Percentiles rank a stretch among this genome's conserved stretches.
Evolutionary conservation across 2,113 vertebrate genomes (phyloP).

Genomic region (Caretta caretta): DNA sequence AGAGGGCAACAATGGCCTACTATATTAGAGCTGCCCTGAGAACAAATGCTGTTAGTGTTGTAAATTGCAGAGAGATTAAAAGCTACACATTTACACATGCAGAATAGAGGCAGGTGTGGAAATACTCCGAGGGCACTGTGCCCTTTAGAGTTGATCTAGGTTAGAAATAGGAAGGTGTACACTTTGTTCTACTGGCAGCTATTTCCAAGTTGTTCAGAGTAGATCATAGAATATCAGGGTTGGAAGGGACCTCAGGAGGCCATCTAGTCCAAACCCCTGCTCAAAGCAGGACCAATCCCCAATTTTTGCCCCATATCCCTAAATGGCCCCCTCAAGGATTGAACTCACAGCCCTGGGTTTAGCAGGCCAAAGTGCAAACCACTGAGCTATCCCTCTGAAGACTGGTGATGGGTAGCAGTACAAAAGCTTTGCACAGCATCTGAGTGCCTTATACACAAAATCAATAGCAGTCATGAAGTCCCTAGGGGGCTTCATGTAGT

Average conservation of each 20-base stretch:
- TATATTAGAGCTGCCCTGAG: neutral
- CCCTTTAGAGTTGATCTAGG: conserved; percentile 63
- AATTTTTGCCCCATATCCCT: no score
- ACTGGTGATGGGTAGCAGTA: neutral
- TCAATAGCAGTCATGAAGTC: neutral
- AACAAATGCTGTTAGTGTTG: neutral
- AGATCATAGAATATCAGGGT: no score
- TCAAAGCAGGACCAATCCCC: no score
- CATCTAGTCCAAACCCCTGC: no score
- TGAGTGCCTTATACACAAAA: neutral
- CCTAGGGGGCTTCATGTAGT: neutral
- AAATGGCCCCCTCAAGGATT: no score
- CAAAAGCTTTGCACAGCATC: neutral
- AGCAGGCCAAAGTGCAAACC: no score
- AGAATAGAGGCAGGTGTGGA: rapidly evolving
- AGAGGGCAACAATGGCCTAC: neutral
- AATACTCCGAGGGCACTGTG: neutral
- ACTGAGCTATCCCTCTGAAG: no score
- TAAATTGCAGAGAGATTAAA: neutral
- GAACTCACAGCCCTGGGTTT: no score
- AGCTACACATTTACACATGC: rapidly evolving
- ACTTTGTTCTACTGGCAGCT: neutral
- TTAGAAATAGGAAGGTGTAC: neutral
- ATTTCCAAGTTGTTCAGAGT: neutral
- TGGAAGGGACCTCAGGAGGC: no score